These are phyloP conservation scores for Sander lucioperca DNA, from an alignment of 2,113 vertebrate genomes.

Conservation along the genomic window DNA sequence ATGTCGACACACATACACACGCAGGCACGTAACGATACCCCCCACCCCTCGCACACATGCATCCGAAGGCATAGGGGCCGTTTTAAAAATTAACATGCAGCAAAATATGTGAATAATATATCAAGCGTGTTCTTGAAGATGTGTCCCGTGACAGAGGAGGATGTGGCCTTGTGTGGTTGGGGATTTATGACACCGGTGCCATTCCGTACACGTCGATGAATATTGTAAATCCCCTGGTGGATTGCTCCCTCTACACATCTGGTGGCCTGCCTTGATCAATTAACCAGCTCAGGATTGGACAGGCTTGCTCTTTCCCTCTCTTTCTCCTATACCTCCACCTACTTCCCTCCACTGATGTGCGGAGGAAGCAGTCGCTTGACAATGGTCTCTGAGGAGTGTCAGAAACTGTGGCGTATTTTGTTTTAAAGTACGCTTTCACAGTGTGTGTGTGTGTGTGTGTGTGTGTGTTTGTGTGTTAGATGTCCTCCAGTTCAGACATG, in stretches of 20 bases:
- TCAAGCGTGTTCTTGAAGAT: conserved; percentile 59
- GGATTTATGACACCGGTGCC: conserved; percentile 69
- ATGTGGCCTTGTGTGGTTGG: conserved; percentile 64
- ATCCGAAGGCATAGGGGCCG: conserved; percentile 22
- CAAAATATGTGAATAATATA: conserved; percentile 75
- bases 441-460: conserved; percentile 13
- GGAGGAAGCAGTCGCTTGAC: conserved; percentile 27
- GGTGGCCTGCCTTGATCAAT: conserved; percentile 75
- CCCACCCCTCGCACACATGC: background rate
- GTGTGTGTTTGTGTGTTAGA: background rate
- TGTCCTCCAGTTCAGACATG: no score
- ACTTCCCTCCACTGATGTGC: background rate
- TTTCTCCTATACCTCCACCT: conserved; percentile 13
- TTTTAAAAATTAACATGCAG: conserved; percentile 76
- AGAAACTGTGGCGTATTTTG: conserved; percentile 4
- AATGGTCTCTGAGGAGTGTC: background rate
- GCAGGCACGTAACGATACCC: conserved; percentile 6
- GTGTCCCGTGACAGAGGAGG: conserved; percentile 68
- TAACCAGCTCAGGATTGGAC: conserved; percentile 59
- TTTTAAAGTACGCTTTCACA: conserved; percentile 18
- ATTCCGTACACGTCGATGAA: conserved; percentile 70
- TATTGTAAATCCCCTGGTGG: conserved; percentile 67
- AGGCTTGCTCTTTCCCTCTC: conserved; percentile 16
- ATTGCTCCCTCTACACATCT: conserved; percentile 72
- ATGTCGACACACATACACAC: conserved; percentile 29